Evolutionary conservation across 2,888 invertebrate species (phyloP), one percentile per base, ranked within the genome.

Genomic region (Ophonus ardosiacus): DNA sequence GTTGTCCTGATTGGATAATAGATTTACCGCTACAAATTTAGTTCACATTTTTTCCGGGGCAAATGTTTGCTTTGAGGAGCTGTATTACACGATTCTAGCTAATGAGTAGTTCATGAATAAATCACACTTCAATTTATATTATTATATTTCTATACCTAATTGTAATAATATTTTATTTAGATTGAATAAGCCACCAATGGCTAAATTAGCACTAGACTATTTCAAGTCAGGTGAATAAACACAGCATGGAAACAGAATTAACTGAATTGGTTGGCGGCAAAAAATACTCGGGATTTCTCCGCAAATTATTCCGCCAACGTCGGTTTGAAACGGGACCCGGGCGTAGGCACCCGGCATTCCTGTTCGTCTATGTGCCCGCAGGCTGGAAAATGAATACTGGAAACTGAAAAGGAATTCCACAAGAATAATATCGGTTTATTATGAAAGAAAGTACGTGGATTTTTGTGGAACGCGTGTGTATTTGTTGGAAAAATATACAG

Each of bases 151-250:
- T n/a, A n/a, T n/a, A n/a, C n/a, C n/a, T 31, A 31, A 31, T 31
- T 31, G 21, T 21, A 21, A 31, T 31, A 31, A 31, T 31, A 31
- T 31, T 31, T 31, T 31, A 31, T 31, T 31, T 6, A 31, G 31
- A 6, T 4, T 31, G 3, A 31, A 31, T 3, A 4, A 5, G 0
- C 31, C 31, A 31, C 31, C 31, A 31, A 31, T 5, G 31, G 61
- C 13, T 13, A 13, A 51, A 51, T 13, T 13, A 8, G 43, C 43
- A 31, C 17, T 38, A 43, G 1, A 13, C 43, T 8, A 51, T 51
- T 51, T 13, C 43, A 63, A 65, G 84, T 78, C 78, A 84, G 78
- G 84, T 84, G 84, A 76, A 84, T 78, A 84, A 83, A 76, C 76
- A 76, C 76, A 43, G 83, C 84, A 78, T 63, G 76, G 63, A 84